A percentile compares a stretch with the other conserved stretches of the same genome.
Evolutionary conservation across 2,888 invertebrate species (phyloP).

Genomic region (Chirona hameri): DNA sequence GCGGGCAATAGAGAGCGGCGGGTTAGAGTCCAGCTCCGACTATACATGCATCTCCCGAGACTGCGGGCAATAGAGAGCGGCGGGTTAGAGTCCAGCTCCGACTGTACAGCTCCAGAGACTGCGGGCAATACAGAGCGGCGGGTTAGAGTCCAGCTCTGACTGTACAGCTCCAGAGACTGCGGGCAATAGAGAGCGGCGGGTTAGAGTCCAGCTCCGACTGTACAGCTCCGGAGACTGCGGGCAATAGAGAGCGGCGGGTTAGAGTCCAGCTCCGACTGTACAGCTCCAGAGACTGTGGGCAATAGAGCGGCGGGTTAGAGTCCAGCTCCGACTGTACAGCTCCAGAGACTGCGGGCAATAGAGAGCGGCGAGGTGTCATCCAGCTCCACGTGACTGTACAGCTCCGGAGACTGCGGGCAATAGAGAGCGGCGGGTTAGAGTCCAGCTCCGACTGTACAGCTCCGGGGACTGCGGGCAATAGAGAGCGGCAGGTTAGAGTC

Average conservation of each 20-base stretch:
- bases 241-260: constrained; percentile 76
- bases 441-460: constrained; percentile 66
- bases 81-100: constrained; percentile 80
- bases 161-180: constrained; percentile 39
- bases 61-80: constrained; percentile 67
- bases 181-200: constrained; percentile 71
- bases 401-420: no score
- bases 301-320: constrained; percentile 70
- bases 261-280: constrained; percentile 73
- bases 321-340: constrained; percentile 66
- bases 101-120: constrained; percentile 41
- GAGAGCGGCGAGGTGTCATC: constrained; percentile 84
- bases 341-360: constrained; percentile 44
- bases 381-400: constrained; percentile 72
- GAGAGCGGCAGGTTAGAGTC: constrained; percentile 45
- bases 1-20: constrained; percentile 69
- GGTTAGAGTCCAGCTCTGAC: constrained; percentile 83
- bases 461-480: no score
- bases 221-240: constrained; percentile 7
- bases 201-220: constrained; percentile 78
- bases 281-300: no score
- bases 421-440: constrained; percentile 83
- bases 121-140: constrained; percentile 58
- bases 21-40: constrained; percentile 79
- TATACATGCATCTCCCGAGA: constrained; percentile 40